These are phyloP conservation scores for Achlya flavicornis DNA, from an alignment of 2,888 invertebrate species.

Conservation along the genomic window DNA sequence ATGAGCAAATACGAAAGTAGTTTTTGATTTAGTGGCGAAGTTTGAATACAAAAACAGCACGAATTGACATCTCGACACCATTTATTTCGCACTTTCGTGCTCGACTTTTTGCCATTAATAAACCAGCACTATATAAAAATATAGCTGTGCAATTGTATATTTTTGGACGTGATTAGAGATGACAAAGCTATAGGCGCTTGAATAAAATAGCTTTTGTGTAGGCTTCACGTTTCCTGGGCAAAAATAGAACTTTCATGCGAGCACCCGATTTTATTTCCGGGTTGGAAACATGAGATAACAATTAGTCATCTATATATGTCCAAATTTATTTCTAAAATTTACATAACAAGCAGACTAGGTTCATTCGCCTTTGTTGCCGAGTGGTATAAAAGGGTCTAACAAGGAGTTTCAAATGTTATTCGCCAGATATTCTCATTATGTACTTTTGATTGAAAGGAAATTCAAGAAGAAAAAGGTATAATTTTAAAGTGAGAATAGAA, in stretches of 20 bases:
- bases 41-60: constrained; percentile 63
- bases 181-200: not conserved
- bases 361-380: too few relatives aligned
- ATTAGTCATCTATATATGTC: too few relatives aligned
- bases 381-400: too few relatives aligned
- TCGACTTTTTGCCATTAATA: constrained; percentile 59
- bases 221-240: not conserved
- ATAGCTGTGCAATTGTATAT: constrained; percentile 56
- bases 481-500: not conserved
- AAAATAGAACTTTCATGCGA: not conserved
- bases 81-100: constrained; percentile 58
- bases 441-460: too few relatives aligned
- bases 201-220: not conserved
- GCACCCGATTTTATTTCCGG: not conserved
- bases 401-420: too few relatives aligned
- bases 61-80: constrained; percentile 58
- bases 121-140: constrained; percentile 45
- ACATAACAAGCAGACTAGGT: too few relatives aligned
- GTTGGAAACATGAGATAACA: not conserved
- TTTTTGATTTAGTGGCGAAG: constrained; percentile 67
- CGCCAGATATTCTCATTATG: too few relatives aligned
- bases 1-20: constrained; percentile 44
- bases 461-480: too few relatives aligned
- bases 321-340: too few relatives aligned
- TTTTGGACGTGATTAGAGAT: constrained; percentile 39